Percentiles rank a stretch among this genome's conserved stretches.
Conservation (phyloP, 2,888 invertebrate species). For the Dryobotodes eremita region DNA sequence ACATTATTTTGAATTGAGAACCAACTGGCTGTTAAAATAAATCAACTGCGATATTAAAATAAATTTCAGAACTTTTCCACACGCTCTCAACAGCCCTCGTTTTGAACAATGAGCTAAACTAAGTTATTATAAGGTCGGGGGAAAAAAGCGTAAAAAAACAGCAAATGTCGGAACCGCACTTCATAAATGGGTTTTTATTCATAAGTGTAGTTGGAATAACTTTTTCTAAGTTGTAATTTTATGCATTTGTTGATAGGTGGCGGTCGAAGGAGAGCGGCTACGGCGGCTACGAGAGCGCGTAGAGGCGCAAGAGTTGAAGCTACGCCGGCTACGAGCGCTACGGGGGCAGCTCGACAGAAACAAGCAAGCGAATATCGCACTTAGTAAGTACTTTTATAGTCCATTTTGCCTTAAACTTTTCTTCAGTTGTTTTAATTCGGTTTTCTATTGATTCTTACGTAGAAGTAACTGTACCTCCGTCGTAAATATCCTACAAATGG, state of each 20-base stretch:
- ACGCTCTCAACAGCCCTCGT: constrained; percentile 42
- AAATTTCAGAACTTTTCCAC: constrained; percentile 46
- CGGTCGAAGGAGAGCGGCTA: constrained; percentile 97
- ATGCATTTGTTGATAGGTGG: constrained; percentile 87
- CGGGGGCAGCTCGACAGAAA: constrained; percentile 98
- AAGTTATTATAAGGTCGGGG: constrained; percentile 21
- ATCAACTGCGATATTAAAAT: constrained; percentile 35
- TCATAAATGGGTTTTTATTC: constrained; percentile 28
- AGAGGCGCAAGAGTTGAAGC: constrained; percentile 98
- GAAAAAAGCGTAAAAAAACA: constrained; percentile 27
- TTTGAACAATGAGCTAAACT: constrained; percentile 45
- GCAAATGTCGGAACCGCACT: neutral
- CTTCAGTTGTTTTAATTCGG: neutral
- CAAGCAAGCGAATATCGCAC: constrained; percentile 97
- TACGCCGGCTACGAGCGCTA: constrained; percentile 97
- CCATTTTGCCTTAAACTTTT: constrained; percentile 10
- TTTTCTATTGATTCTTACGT: neutral
- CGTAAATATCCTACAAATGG: constrained; percentile 20
- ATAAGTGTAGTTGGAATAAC: constrained; percentile 20
- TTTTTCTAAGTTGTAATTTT: constrained; percentile 23
- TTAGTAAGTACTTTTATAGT: constrained; percentile 93
- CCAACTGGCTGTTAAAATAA: constrained; percentile 20
- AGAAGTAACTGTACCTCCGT: neutral
- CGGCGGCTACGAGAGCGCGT: constrained; percentile 97
- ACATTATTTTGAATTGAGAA: constrained; percentile 20